A percentile compares a stretch with the other conserved stretches of the same genome.
Evolutionary conservation across 2,888 invertebrate species (phyloP).

Genomic region (Alitta virens): DNA sequence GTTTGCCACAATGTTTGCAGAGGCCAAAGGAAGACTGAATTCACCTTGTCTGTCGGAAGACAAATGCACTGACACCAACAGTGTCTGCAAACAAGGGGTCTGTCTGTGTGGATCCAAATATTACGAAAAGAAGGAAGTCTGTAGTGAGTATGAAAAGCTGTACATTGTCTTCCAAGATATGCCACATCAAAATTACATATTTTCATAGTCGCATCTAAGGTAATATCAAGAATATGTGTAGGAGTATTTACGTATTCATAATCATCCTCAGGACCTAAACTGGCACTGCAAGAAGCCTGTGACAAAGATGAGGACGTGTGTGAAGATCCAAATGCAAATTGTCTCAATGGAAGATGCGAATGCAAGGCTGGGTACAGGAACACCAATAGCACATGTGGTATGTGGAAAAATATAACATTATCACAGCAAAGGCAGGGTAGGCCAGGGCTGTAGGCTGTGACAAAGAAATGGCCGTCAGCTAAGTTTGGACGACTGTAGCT

Average conservation of each 20-base stretch:
- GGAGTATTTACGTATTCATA: background rate
- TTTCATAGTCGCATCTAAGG: too few species aligned
- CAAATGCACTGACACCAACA: constrained; percentile 13
- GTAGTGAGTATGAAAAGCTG: constrained; percentile 18
- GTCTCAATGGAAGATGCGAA: constrained; percentile 23
- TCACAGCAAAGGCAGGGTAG: too few species aligned
- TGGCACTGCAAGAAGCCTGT: constrained; percentile 20
- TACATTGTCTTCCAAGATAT: too few species aligned
- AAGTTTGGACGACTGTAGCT: too few species aligned
- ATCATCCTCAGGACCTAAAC: constrained; percentile 18
- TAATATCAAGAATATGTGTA: too few species aligned
- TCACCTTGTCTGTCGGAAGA: constrained; percentile 12
- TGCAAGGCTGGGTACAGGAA: constrained; percentile 25
- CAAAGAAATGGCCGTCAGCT: too few species aligned
- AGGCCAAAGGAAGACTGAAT: constrained; percentile 15
- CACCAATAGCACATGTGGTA: constrained; percentile 22
- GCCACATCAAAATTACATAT: too few species aligned
- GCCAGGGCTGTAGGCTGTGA: too few species aligned
- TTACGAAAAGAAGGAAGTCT: constrained; percentile 17
- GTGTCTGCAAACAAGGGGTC: constrained; percentile 14
- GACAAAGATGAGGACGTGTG: constrained; percentile 20
- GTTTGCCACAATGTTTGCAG: background rate
- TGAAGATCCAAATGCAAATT: constrained; percentile 22
- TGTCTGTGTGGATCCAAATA: constrained; percentile 16
- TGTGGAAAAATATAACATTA: background rate